These are phyloP conservation scores for Trochalopteron elliotii DNA, from an alignment of 2,113 vertebrate species.

Conservation along the genomic window DNA sequence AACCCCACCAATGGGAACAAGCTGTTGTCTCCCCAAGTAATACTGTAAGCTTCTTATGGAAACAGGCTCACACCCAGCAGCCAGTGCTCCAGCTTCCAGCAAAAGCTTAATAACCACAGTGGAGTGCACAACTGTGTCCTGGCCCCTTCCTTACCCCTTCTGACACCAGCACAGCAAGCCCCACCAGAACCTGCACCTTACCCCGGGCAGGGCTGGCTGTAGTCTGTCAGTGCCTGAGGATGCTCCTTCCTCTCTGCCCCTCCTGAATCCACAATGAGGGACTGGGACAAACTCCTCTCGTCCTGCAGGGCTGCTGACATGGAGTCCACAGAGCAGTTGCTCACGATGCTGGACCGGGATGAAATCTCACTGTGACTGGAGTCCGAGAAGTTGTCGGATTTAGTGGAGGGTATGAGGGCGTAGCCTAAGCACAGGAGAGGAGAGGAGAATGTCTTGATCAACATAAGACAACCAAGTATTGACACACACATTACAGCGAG, in stretches of 20 bases:
- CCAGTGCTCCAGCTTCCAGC: background rate
- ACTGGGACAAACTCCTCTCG: slow-evolving; percentile 75
- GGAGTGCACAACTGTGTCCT: background rate
- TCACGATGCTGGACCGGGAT: slow-evolving; percentile 91
- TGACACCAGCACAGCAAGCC: background rate
- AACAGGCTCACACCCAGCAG: background rate
- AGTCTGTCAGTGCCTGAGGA: slow-evolving; percentile 67
- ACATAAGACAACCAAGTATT: too few relatives aligned
- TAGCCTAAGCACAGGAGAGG: slow-evolving; percentile 75
- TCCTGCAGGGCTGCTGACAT: slow-evolving; percentile 80
- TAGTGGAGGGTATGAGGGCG: slow-evolving; percentile 78
- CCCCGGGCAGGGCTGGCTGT: slow-evolving; percentile 81
- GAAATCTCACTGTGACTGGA: slow-evolving; percentile 97
- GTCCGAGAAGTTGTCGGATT: slow-evolving; percentile 88
- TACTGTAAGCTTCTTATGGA: background rate
- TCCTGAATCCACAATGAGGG: slow-evolving; percentile 59
- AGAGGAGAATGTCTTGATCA: background rate
- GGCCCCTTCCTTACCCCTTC: background rate
- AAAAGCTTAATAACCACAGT: background rate
- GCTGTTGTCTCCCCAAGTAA: background rate
- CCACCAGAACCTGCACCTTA: slow-evolving; percentile 38
- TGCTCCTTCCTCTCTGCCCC: slow-evolving; percentile 63
- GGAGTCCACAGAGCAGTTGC: slow-evolving; percentile 90
- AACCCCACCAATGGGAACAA: background rate
- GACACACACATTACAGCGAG: background rate